Evolutionary conservation across 2,113 vertebrate genomes (phyloP), one percentile per base, ranked within the genome.

Genomic region (Pseudorectes ferrugineus): DNA sequence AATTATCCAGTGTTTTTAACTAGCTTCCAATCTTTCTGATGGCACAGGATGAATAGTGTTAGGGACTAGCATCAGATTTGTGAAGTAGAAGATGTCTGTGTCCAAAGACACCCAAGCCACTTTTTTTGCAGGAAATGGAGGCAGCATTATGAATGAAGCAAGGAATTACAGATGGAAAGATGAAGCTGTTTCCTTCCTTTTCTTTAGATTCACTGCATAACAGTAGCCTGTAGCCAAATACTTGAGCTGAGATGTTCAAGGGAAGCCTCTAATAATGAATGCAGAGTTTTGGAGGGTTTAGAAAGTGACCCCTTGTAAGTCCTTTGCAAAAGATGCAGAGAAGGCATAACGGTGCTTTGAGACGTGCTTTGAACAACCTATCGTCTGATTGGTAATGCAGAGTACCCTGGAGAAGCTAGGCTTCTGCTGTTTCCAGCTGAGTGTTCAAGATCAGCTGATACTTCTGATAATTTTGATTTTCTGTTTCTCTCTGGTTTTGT

Each of bases 291-390:
- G 15, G 8, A 48, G 20, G 2, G 7, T 23, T 94, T 88, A 62
- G 33, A 72, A 57, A 55, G 24, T 45, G 16, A 22, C 17, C 21
- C 5, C 12, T 12, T 12, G 4, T 5, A 28, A 62, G 26, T 72
- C 22, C 54, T 57, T 76, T n/a, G 71, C 42, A 35, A 79, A 68
- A 85, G 38, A 11, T 54, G 29, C 45, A 61, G 54, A 66, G 38
- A 16, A 16, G 0, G 0, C 33, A 1, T 23, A 29, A 51, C 0
- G 1, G 15, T 90, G 67, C 22, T 71, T 71, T 58, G 46, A 57
- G n/a, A 18, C 16, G 3, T 57, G 25, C 36, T 83, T 84, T 74
- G 61, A 59, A 31, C 23, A 58, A 10, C 48, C 70, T n/a, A 6
- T 25, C 38, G 21, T 35, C 35, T 74, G 46, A 13, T 43, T 45